phyloP scores from a whole-genome alignment of 2,113 vertebrate genomes.

The Gasterosteus nipponicus region DNA sequence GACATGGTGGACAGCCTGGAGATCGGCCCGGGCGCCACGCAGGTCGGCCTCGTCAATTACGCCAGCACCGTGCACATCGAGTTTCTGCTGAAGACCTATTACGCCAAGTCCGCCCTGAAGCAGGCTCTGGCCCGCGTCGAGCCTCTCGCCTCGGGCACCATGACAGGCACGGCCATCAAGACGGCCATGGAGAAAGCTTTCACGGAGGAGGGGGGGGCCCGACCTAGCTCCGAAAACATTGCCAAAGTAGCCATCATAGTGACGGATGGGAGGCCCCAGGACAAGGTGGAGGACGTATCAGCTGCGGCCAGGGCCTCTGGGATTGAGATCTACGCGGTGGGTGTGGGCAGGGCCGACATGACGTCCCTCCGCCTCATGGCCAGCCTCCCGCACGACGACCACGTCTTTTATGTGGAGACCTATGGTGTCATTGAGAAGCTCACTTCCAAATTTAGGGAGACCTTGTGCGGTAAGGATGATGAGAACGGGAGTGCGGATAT shows the following conservation, averaged over 20 bases:
- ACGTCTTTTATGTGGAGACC: slow-evolving; percentile 95
- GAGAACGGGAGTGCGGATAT: slow-evolving; percentile 59
- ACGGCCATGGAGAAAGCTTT: slow-evolving; percentile 88
- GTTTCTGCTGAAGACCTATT: slow-evolving; percentile 86
- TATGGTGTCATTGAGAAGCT: slow-evolving; percentile 96
- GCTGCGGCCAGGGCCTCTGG: slow-evolving; percentile 83
- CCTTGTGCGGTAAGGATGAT: slow-evolving; percentile 91
- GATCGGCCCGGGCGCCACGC: slow-evolving; percentile 81
- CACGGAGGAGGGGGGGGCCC: slow-evolving; percentile 83
- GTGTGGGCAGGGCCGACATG: slow-evolving; percentile 90
- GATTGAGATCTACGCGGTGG: slow-evolving; percentile 91
- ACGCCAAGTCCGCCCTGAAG: slow-evolving; percentile 84
- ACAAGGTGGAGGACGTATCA: slow-evolving; percentile 87
- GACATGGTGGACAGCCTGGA: slow-evolving; percentile 89
- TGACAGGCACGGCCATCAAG: slow-evolving; percentile 94
- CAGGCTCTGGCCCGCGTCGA: slow-evolving; percentile 83
- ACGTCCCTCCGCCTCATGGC: slow-evolving; percentile 89
- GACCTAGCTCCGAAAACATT: slow-evolving; percentile 77
- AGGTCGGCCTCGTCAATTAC: slow-evolving; percentile 92
- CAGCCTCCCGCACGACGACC: slow-evolving; percentile 90
- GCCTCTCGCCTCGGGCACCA: slow-evolving; percentile 92
- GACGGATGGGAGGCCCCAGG: slow-evolving; percentile 93
- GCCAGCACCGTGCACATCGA: slow-evolving; percentile 92
- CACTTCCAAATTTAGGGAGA: slow-evolving; percentile 90
- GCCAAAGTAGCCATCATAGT: slow-evolving; percentile 92